Evolutionary conservation across 2,797 vertebrate genomes (phyloP).

Genomic region (Tragelaphus oryx): DNA sequence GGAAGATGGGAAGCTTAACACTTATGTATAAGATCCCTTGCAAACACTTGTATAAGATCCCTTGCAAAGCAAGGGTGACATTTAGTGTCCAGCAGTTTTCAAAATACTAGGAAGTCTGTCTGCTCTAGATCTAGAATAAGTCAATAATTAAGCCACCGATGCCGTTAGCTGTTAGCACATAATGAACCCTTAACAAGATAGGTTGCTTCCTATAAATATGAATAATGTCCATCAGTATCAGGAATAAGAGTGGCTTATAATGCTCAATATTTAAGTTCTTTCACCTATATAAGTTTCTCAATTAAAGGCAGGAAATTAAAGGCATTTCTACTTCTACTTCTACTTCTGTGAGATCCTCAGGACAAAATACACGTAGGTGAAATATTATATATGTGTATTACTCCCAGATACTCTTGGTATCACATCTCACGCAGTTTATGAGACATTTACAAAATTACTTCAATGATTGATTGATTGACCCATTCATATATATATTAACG

Average conservation of each 20-base stretch:
- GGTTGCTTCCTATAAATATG: not conserved
- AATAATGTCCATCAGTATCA: not conserved
- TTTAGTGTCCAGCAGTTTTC: constrained; percentile 16
- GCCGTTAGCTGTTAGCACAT: not conserved
- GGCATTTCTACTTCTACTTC: no score
- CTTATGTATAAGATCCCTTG: constrained; percentile 53
- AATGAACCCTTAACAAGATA: not conserved
- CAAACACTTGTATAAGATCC: constrained; percentile 57
- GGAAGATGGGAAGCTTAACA: constrained; percentile 25
- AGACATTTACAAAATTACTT: not conserved
- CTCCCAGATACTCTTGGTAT: not conserved
- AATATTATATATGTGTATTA: not conserved
- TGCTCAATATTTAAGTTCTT: constrained; percentile 6
- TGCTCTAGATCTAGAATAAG: constrained; percentile 29
- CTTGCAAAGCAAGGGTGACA: constrained; percentile 50
- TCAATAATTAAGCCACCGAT: constrained; percentile 13
- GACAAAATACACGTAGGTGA: not conserved
- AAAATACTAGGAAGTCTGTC: not conserved
- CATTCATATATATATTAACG: not conserved
- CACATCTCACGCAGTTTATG: not conserved
- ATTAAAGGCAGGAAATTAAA: not conserved
- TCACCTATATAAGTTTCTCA: not conserved
- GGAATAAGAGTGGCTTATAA: not conserved
- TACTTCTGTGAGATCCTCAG: not conserved
- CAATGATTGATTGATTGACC: not conserved